A percentile compares a stretch with the other conserved stretches of the same genome.
Evolutionary conservation across 2,888 invertebrate species (phyloP).

Genomic region (Hypomecis atomaria): DNA sequence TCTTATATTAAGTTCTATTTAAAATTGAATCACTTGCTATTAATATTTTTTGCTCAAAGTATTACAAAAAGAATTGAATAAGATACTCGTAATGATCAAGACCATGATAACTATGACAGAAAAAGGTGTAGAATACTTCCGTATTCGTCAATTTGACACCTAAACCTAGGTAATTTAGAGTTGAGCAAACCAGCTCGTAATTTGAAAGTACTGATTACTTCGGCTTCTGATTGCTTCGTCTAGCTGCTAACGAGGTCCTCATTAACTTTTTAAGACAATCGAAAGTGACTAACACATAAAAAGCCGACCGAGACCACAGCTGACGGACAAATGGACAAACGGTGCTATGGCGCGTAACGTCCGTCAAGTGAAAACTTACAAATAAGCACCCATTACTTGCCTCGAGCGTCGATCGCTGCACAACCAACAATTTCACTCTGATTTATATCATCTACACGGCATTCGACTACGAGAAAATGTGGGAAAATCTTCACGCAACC

Average conservation of each 20-base stretch:
- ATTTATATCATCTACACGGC: constrained; percentile 78
- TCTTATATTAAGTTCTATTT: no score
- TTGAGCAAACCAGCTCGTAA: constrained; percentile 7
- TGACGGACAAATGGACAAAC: constrained; percentile 41
- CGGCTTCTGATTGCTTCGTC: constrained; percentile 22
- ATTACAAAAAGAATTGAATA: background rate
- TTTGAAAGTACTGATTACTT: constrained; percentile 24
- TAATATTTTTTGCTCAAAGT: no score
- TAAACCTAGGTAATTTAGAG: constrained; percentile 1
- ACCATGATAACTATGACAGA: background rate
- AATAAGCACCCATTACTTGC: constrained; percentile 78
- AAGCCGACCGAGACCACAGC: constrained; percentile 40
- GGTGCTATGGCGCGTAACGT: constrained; percentile 72
- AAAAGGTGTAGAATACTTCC: constrained; percentile 4
- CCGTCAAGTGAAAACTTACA: constrained; percentile 80
- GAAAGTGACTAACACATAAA: constrained; percentile 45
- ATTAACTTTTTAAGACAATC: constrained; percentile 40
- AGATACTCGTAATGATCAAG: background rate
- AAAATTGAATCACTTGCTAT: no score
- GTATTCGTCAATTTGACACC: constrained; percentile 1
- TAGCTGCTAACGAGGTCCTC: constrained; percentile 39
- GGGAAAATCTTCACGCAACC: constrained; percentile 80
- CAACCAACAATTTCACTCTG: constrained; percentile 80
- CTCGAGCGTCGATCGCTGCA: constrained; percentile 66
- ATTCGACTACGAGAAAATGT: constrained; percentile 78